These are phyloP conservation scores for Smutsia temminckii DNA, from an alignment of 2,797 vertebrate species.

Conservation along the genomic window DNA sequence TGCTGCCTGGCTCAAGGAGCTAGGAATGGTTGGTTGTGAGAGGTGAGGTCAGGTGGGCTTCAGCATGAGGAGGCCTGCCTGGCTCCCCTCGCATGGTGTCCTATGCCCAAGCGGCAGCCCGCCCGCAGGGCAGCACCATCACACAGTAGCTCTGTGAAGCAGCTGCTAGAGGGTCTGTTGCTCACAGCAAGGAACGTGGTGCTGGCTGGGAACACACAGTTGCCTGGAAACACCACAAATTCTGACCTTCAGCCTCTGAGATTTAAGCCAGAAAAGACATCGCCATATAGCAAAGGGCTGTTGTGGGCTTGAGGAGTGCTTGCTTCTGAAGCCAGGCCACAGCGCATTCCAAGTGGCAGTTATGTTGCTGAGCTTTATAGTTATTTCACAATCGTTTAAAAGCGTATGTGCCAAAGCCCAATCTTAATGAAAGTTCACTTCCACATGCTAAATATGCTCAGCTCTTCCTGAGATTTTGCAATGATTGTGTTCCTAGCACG, in stretches of 20 bases:
- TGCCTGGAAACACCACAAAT: slow-evolving; percentile 9
- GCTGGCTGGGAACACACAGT: background rate
- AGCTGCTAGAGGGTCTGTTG: background rate
- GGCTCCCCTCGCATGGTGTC: background rate
- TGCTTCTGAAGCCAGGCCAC: background rate
- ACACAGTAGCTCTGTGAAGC: background rate
- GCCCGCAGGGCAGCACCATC: too few relatives aligned
- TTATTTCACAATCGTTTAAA: slow-evolving; percentile 65
- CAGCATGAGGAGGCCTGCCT: background rate
- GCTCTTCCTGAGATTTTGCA: slow-evolving; percentile 69
- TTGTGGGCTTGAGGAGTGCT: background rate
- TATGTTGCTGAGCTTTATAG: slow-evolving; percentile 40
- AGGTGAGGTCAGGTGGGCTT: background rate
- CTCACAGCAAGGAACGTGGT: background rate
- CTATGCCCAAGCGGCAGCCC: background rate
- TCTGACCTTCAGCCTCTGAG: slow-evolving; percentile 3
- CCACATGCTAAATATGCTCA: slow-evolving; percentile 69
- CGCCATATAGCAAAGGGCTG: background rate
- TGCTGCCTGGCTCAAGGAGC: background rate
- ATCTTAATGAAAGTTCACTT: slow-evolving; percentile 72
- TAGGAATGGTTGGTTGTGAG: background rate
- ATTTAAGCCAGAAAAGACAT: slow-evolving; percentile 24
- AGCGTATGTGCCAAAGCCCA: slow-evolving; percentile 1
- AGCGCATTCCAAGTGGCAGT: background rate
- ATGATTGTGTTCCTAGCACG: slow-evolving; percentile 29